These are phyloP conservation scores for Hydropsyche tenuis DNA, from an alignment of 1,140 invertebrate species.

Conservation along the genomic window DNA sequence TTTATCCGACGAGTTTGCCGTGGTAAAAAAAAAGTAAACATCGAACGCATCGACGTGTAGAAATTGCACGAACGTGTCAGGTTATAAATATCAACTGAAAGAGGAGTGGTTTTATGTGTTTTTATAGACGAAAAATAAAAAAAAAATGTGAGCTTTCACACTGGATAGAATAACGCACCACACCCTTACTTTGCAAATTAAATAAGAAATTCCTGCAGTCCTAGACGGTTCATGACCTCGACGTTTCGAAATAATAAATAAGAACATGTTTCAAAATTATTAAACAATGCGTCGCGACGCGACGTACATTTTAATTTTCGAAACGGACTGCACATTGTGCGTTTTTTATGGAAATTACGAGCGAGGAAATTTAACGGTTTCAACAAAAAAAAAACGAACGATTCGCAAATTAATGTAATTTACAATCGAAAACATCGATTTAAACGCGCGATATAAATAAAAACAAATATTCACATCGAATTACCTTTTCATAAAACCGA, in stretches of 20 bases:
- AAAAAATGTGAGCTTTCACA: slow-evolving; percentile 1
- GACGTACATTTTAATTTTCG: not conserved
- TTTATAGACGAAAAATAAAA: not conserved
- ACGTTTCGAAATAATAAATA: not conserved
- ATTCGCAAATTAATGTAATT: no score
- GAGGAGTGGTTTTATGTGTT: slow-evolving; percentile 7
- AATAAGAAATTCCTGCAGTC: not conserved
- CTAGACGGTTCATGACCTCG: not conserved
- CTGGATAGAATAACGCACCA: slow-evolving; percentile 1
- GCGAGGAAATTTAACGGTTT: no score
- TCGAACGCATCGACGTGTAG: no score
- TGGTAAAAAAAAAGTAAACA: no score
- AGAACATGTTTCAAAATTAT: no score
- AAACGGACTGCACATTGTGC: no score
- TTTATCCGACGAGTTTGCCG: no score
- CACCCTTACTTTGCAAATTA: slow-evolving; percentile 13
- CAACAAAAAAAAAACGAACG: no score
- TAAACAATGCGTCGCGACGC: no score
- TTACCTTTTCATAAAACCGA: slow-evolving; percentile 9
- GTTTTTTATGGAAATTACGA: no score
- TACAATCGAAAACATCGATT: not conserved
- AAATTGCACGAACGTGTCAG: no score
- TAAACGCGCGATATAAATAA: no score
- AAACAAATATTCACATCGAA: not conserved
- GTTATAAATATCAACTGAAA: slow-evolving; percentile 3